Percentiles rank a stretch among this genome's conserved stretches.
Conservation (phyloP, 2,888 invertebrate genomes). For the Alsophila aescularia region DNA sequence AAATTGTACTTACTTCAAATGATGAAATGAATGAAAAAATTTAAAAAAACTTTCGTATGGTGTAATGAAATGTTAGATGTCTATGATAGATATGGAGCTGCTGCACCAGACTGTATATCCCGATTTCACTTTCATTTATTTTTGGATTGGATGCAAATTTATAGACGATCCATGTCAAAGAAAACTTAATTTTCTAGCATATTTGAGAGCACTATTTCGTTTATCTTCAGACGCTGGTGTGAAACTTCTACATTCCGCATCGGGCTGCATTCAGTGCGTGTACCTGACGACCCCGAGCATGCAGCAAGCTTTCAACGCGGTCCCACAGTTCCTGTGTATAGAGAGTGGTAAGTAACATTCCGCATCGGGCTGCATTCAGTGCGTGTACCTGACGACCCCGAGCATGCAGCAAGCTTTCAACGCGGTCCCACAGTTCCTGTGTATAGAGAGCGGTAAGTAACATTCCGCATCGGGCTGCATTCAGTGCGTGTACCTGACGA, state of each 20-base stretch:
- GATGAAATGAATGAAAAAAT: too few species aligned
- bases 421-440: conserved; percentile 78
- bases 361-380: conserved; percentile 72
- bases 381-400: conserved; percentile 77
- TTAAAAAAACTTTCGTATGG: too few species aligned
- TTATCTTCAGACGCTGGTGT: conserved; percentile 76
- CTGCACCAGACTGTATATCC: too few species aligned
- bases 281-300: conserved; percentile 79
- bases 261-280: conserved; percentile 77
- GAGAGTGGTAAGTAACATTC: conserved; percentile 76
- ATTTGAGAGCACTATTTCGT: too few species aligned
- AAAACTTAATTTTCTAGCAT: too few species aligned
- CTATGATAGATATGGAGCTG: too few species aligned
- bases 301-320: conserved; percentile 79
- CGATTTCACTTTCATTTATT: too few species aligned
- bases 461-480: conserved; percentile 75
- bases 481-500: conserved; percentile 78
- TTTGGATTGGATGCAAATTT: too few species aligned
- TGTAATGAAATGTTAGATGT: too few species aligned
- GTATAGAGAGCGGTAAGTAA: conserved; percentile 73
- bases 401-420: conserved; percentile 81
- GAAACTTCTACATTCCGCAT: conserved; percentile 70
- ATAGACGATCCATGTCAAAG: too few species aligned
- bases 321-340: conserved; percentile 79
- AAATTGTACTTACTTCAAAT: too few species aligned